Base-by-base conservation (phyloP, 2,888 invertebrate genomes). In the Dicyrtomina minuta region DNA sequence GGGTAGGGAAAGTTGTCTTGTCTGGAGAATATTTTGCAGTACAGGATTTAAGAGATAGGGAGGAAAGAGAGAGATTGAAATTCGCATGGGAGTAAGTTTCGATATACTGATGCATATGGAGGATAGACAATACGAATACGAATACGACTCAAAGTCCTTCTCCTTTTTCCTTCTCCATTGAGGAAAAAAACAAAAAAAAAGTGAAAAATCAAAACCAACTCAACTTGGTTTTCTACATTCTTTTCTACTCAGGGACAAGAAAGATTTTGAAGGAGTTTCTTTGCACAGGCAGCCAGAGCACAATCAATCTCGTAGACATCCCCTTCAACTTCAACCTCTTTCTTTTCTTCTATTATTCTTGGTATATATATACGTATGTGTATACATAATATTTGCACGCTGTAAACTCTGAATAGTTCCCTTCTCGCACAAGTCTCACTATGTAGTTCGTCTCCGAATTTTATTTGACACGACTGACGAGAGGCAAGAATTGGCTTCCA, bases 81-180 rank as follows among this genome's bases (percentile, higher is more conserved):
- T 62, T 62, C 62, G 26, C 51, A 33, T 62, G 62, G 62, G 62
- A 62, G 46, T 24, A 27, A 65, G 55, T 53, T 55, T 56, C 65
- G 24, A 65, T 65, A 15, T 53, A 33, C 65, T 65, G 55, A 65
- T 65, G 55, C 65, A 65, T 65, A 65, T 65, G 55, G 55, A 56
- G 41, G 65, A 53, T n/a, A n/a, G n/a, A n/a, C 55, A 65, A 44
- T 24, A 44, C n/a, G n/a, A n/a, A n/a, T n/a, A n/a, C n/a, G n/a
- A n/a, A n/a, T n/a, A n/a, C 8, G 33, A 61, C 26, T 43, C 43
- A 44, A 17, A 46, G 61, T 61, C 33, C 46, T 58, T 55, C 17
- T 43, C 53, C 33, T 4, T 13, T 33, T n/a, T 61, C 33, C 46
- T 58, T 55, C 17, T 43, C 53, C 33, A 26, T 13, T 33, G 17